Base-by-base conservation (phyloP, 1,140 invertebrate species). In the Babylonia areolata region DNA sequence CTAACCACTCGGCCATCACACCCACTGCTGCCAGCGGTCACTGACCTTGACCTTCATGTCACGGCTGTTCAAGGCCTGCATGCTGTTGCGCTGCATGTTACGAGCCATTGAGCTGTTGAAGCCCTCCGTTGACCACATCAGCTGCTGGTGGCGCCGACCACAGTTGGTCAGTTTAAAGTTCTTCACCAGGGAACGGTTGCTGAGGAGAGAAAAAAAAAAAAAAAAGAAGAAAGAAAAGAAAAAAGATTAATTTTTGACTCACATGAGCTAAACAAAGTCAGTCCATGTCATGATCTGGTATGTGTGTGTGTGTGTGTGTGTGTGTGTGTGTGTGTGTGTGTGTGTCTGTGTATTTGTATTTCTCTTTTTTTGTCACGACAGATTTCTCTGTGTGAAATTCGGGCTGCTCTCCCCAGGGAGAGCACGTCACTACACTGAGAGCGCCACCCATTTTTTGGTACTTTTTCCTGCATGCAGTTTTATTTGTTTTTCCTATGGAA, bases 71-170 rank as follows among this genome's bases (percentile, higher is more conserved):
- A 15, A 23, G 37, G 75, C 75, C 5, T 28, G n/a, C 28, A 77
- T 37, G 37, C 28, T 77, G 75, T 39, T 15, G 35, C 37, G 75
- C 37, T 77, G 75, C 75, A 37, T 35, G 75, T 39, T 77, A 17
- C 75, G 75, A 31, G 75, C 75, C 75, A 77, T 2, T 0, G 37
- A 40, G 37, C 12, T 77, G 75, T 37, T 87, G 82, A 90, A 93
- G 20, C 91, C 92, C 86, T 93, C 91, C 69, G 91, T 91, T 75
- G 89, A 89, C 94, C 94, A 94, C 12, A 94, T 92, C 20, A 94
- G 87, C 83, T 94, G 93, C 84, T 94, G 94, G 81, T 94, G 93
- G 81, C 94, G 93, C 54, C 93, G 90, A 1, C 94, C 94, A 79
- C 90, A 91, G 90, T 95, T 95, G 17, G 93, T 94, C 81, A 95